Evolutionary conservation across 1,140 invertebrate species (phyloP), one percentile per base, ranked within the genome.

Genomic region (Hermetia illucens): DNA sequence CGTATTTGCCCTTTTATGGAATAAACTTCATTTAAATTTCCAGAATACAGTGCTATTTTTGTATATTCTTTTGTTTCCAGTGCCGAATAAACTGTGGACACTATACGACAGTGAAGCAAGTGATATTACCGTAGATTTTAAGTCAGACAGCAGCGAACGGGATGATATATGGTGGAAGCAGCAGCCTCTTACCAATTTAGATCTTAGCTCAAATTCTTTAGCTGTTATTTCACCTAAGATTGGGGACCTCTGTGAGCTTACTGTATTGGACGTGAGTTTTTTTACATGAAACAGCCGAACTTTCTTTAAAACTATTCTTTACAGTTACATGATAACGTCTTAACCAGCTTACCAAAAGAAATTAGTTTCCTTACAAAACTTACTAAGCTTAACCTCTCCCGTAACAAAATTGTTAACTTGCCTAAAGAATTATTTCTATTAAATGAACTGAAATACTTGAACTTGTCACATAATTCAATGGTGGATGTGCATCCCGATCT

Each of bases 131-230:
- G 63, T 81, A 6, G 78, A 84, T 50, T 74, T 79, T 44, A 68
- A 75, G 42, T 57, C 62, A 29, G 49, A 57, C n/a, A 50, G 51
- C 1, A 46, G 61, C 17, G 72, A 79, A 27, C 69, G 72, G 22
- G 65, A 69, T 29, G 70, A 73, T 39, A 70, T 73, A 32, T 93
- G 88, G 88, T 92, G 88, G 88, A 83, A 85, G 55, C 73, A 79
- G 49, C 75, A 80, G 44, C 72, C 80, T 2, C 58, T 91, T 4
- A 82, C 71, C 34, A 75, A 75, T 49, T 65, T 91, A 37, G 82
- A 90, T 53, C 63, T 91, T 21, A 84, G 84, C 43, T 86, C 74
- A 3, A 92, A 92, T 53, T 65, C 68, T 24, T 60, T 92, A 33
- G 70, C 66, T 32, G 52, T 52, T 29, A 61, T 92, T 36, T 74